Evolutionary conservation across 2,888 invertebrate genomes (phyloP).

Genomic region (Zele albiditarsus): DNA sequence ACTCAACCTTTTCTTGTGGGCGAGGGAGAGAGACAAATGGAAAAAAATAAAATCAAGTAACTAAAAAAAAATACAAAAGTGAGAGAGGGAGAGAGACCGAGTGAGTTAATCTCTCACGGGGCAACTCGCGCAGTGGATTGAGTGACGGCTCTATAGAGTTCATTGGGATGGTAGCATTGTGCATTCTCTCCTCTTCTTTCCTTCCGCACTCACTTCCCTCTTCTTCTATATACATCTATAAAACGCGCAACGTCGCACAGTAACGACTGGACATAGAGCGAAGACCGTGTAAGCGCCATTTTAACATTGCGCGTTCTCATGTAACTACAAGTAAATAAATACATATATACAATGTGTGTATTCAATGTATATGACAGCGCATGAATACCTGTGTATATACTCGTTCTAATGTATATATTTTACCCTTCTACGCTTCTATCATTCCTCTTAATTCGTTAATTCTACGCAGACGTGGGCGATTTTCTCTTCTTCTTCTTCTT

Average conservation of each 20-base stretch:
- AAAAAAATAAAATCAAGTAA: slow-evolving; percentile 43
- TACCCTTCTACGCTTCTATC: slow-evolving; percentile 28
- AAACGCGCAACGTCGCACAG: background rate
- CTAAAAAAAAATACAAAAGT: slow-evolving; percentile 36
- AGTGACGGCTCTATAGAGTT: slow-evolving; percentile 71
- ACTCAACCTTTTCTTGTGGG: background rate
- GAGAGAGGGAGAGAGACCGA: slow-evolving; percentile 44
- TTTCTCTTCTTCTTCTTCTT: slow-evolving; percentile 3
- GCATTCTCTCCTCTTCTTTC: slow-evolving; percentile 50
- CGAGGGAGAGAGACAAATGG: slow-evolving; percentile 8
- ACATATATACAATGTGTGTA: background rate
- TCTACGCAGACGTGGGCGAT: slow-evolving; percentile 25
- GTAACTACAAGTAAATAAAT: slow-evolving; percentile 35
- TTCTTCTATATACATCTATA: slow-evolving; percentile 29
- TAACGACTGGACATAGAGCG: slow-evolving; percentile 7
- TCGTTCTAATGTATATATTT: slow-evolving; percentile 29
- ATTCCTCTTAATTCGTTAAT: slow-evolving; percentile 37
- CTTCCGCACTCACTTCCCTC: slow-evolving; percentile 35
- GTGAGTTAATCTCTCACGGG: slow-evolving; percentile 56
- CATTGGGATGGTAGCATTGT: slow-evolving; percentile 69
- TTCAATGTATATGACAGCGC: slow-evolving; percentile 27
- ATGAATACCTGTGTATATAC: slow-evolving; percentile 30
- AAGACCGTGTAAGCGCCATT: slow-evolving; percentile 32
- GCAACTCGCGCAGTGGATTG: slow-evolving; percentile 57
- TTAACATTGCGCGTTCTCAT: slow-evolving; percentile 31